These are phyloP conservation scores for Ascaphus truei DNA, from an alignment of 2,113 vertebrate species.

Conservation along the genomic window DNA sequence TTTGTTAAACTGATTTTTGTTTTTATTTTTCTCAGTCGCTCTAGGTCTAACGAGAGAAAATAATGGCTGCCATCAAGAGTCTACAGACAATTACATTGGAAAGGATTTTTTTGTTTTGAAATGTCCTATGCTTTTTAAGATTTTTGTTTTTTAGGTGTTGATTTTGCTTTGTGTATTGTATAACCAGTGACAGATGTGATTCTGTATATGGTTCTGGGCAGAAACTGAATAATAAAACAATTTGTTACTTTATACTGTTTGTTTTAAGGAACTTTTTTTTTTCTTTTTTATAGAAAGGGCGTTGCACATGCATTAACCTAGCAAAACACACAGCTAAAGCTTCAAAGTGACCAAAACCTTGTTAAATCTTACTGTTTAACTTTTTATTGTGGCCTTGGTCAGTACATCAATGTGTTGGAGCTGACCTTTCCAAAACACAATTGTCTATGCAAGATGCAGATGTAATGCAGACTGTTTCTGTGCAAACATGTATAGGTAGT, in stretches of 20 bases:
- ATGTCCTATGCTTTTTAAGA: slow-evolving; percentile 70
- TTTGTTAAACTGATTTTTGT: not conserved
- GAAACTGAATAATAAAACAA: slow-evolving; percentile 59
- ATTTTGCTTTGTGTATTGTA: slow-evolving; percentile 63
- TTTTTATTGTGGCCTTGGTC: not conserved
- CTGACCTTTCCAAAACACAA: not conserved
- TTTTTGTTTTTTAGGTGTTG: slow-evolving; percentile 75
- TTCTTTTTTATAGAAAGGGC: slow-evolving; percentile 22
- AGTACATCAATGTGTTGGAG: not conserved
- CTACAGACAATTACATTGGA: slow-evolving; percentile 62
- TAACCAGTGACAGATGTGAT: slow-evolving; percentile 67
- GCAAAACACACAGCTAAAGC: slow-evolving; percentile 35
- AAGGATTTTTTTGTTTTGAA: slow-evolving; percentile 72
- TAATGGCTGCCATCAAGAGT: slow-evolving; percentile 59
- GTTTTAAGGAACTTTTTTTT: slow-evolving; percentile 42
- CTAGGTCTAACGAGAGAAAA: slow-evolving; percentile 88
- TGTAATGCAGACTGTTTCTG: not conserved
- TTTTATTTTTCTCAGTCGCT: slow-evolving; percentile 68
- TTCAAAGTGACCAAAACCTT: slow-evolving; percentile 33
- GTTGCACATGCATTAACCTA: slow-evolving; percentile 34
- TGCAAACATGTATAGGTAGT: too few relatives aligned
- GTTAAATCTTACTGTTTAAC: not conserved
- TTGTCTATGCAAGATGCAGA: not conserved
- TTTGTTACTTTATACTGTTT: slow-evolving; percentile 62
- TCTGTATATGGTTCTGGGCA: slow-evolving; percentile 67